phyloP scores from a whole-genome alignment of 2,797 vertebrate species.

The Champsocephalus esox region DNA sequence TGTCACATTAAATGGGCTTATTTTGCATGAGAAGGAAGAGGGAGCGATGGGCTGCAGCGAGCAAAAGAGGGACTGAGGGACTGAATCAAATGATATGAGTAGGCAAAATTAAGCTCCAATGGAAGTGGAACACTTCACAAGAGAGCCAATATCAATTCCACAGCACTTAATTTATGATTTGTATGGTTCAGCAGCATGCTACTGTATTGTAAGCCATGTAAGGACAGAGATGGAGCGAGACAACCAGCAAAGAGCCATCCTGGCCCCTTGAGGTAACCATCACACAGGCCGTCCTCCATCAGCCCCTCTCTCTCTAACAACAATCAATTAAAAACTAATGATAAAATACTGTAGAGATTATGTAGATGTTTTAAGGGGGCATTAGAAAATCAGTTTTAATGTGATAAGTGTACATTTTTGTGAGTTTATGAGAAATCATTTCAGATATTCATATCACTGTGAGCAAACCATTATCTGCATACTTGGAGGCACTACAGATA shows the following conservation, averaged over 20 bases:
- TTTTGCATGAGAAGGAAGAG: conserved; percentile 78
- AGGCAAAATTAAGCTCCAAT: conserved; percentile 85
- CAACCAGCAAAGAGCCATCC: conserved; percentile 61
- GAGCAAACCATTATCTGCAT: conserved; percentile 6
- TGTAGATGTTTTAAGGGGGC: conserved; percentile 26
- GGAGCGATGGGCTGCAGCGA: conserved; percentile 69
- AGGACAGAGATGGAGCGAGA: conserved; percentile 70
- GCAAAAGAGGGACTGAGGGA: conserved; percentile 73
- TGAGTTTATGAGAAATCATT: too few species aligned
- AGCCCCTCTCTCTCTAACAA: conserved; percentile 28
- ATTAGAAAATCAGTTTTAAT: conserved; percentile 27
- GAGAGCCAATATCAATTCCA: conserved; percentile 85
- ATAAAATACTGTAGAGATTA: conserved; percentile 54
- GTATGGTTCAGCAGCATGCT: conserved; percentile 76
- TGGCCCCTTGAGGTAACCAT: conserved; percentile 74
- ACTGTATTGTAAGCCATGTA: conserved; percentile 71
- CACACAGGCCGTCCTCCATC: conserved; percentile 52
- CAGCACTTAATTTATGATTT: conserved; percentile 84
- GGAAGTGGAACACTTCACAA: conserved; percentile 86
- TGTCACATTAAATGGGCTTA: conserved; percentile 82
- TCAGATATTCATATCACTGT: background rate
- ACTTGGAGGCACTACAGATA: conserved; percentile 46
- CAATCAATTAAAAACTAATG: conserved; percentile 72
- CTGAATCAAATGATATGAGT: conserved; percentile 85
- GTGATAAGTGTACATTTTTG: conserved; percentile 6